Conservation (phyloP, 2,888 invertebrate species). For the Aleiodes leptofemur region DNA sequence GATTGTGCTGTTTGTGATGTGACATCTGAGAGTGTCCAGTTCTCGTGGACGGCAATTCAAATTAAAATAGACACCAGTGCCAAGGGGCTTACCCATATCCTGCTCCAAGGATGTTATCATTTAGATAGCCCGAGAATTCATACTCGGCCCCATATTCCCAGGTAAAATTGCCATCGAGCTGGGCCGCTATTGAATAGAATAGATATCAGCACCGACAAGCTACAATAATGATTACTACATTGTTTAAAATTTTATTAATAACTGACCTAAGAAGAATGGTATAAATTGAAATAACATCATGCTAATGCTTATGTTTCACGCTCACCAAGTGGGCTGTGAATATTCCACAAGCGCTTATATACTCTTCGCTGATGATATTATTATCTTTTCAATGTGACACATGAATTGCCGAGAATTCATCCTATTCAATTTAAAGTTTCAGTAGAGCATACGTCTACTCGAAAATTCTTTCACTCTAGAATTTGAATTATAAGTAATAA, state of each 20-base stretch:
- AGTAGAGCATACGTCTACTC: too few species aligned
- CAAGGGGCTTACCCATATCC: conserved; percentile 53
- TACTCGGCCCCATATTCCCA: conserved; percentile 60
- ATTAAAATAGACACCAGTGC: conserved; percentile 55
- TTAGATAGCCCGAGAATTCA: conserved; percentile 52
- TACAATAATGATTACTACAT: too few species aligned
- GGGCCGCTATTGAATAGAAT: conserved; percentile 47
- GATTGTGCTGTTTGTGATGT: conserved; percentile 54
- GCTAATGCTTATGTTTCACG: not conserved
- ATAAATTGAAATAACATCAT: conserved; percentile 51
- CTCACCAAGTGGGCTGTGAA: not conserved
- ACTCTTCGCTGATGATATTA: not conserved
- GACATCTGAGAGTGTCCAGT: conserved; percentile 55
- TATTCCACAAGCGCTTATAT: conserved; percentile 13
- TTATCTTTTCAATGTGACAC: conserved; percentile 3
- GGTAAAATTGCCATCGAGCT: conserved; percentile 47
- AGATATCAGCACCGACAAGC: too few species aligned
- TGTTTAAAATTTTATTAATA: not conserved
- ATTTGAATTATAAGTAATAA: too few species aligned
- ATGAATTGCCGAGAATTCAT: not conserved
- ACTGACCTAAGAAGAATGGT: conserved; percentile 52
- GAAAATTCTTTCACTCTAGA: too few species aligned
- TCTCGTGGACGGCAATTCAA: conserved; percentile 56
- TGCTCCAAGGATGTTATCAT: conserved; percentile 54
- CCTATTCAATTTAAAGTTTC: not conserved